phyloP scores from a whole-genome alignment of 1,140 invertebrate genomes.

The Pachyrhynchus sulphureomaculatus region DNA sequence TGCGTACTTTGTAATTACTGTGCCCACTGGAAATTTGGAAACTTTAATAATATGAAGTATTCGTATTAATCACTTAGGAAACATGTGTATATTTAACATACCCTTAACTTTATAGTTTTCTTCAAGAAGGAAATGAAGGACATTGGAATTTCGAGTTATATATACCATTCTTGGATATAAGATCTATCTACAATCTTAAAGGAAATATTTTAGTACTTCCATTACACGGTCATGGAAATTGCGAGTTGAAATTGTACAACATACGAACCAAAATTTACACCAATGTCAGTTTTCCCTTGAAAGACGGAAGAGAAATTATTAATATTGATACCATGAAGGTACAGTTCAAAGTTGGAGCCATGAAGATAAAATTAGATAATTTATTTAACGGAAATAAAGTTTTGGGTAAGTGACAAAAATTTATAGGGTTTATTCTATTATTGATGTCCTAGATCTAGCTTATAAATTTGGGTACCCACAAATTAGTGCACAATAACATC shows the following conservation, averaged over 20 bases:
- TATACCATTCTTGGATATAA: constrained; percentile 56
- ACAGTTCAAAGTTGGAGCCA: constrained; percentile 55
- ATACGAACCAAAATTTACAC: constrained; percentile 57
- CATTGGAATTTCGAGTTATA: constrained; percentile 41
- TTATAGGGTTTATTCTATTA: too few species aligned
- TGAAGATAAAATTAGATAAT: constrained; percentile 62
- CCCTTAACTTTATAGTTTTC: constrained; percentile 6
- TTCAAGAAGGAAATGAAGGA: constrained; percentile 39
- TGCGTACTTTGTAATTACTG: too few species aligned
- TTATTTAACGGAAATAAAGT: constrained; percentile 64
- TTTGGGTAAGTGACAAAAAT: constrained; percentile 47
- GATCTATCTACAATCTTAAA: constrained; percentile 59
- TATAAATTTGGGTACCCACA: too few species aligned
- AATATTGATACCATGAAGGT: constrained; percentile 58
- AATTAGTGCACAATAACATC: too few species aligned
- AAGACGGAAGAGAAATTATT: constrained; percentile 54
- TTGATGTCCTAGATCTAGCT: too few species aligned
- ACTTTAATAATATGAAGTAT: too few species aligned
- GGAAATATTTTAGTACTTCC: constrained; percentile 61
- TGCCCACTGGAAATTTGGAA: too few species aligned
- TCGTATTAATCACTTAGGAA: too few species aligned
- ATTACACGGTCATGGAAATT: constrained; percentile 51
- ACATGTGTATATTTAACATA: too few species aligned
- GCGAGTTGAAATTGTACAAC: constrained; percentile 47
- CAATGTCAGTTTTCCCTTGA: constrained; percentile 51